phyloP scores from a whole-genome alignment of 2,113 vertebrate species.

The Gavialis gangeticus region DNA sequence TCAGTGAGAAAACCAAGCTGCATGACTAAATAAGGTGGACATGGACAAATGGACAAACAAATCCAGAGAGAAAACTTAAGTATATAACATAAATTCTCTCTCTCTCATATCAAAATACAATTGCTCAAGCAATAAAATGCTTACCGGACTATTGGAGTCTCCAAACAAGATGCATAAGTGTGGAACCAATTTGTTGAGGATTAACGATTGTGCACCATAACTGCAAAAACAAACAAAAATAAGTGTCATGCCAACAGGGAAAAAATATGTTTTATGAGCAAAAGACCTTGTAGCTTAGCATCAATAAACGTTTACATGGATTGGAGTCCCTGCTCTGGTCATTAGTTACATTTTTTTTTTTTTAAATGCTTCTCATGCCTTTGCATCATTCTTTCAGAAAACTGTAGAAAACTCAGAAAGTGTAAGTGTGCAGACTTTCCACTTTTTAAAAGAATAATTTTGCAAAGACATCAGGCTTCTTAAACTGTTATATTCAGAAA shows the following conservation, averaged over 20 bases:
- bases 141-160: conserved; percentile 95
- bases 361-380: not conserved
- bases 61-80: not conserved
- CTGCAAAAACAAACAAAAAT: conserved; percentile 67
- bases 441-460: not conserved
- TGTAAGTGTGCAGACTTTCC: not conserved
- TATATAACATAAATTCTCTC: not conserved
- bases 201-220: conserved; percentile 87
- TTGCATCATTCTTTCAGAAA: not conserved
- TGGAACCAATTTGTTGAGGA: conserved; percentile 93
- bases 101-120: not conserved
- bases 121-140: not conserved
- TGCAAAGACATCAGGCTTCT: not conserved
- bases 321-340: not conserved
- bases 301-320: not conserved
- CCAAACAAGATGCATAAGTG: conserved; percentile 89
- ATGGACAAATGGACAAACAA: not conserved
- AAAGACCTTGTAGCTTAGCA: not conserved
- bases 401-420: not conserved
- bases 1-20: not conserved
- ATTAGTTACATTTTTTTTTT: not conserved
- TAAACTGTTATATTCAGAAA: not conserved
- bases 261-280: not conserved
- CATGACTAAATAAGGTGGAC: not conserved
- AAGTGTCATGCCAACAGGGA: not conserved